Evolutionary conservation across 2,888 invertebrate genomes (phyloP).

Genomic region (Mesorhabditis sp.): DNA sequence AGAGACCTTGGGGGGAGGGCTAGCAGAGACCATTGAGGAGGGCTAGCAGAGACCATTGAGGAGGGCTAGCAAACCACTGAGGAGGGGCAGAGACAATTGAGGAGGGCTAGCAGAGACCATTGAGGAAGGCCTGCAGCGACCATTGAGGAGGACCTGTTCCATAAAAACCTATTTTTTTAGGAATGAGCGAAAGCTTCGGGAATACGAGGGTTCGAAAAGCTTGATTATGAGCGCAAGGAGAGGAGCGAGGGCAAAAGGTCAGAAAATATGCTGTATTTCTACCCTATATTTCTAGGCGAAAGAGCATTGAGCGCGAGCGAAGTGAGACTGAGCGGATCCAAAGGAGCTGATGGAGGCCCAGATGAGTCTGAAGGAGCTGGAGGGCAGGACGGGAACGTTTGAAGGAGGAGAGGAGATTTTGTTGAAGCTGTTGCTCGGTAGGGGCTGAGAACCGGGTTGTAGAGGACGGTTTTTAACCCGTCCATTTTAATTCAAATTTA

Average conservation of each 20-base stretch:
- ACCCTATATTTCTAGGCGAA: conserved; percentile 13
- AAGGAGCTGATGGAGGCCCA: conserved; percentile 31
- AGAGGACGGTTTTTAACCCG: too few relatives aligned
- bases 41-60: too few relatives aligned
- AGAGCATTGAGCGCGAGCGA: conserved; percentile 29
- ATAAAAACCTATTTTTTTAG: too few relatives aligned
- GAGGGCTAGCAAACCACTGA: too few relatives aligned
- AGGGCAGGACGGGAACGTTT: conserved; percentile 27
- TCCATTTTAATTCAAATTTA: neutral
- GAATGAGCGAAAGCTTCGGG: conserved; percentile 37
- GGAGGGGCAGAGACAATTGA: too few relatives aligned
- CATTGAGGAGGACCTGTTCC: too few relatives aligned
- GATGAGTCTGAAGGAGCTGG: conserved; percentile 26
- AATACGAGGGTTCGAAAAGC: conserved; percentile 45
- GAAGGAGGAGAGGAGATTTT: conserved; percentile 16
- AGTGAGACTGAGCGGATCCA: conserved; percentile 23
- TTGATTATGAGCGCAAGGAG: conserved; percentile 40
- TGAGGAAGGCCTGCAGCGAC: too few relatives aligned
- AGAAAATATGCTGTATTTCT: neutral
- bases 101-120: too few relatives aligned
- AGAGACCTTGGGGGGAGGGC: too few relatives aligned
- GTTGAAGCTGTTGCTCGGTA: neutral
- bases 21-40: too few relatives aligned
- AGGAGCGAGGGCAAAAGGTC: conserved; percentile 27
- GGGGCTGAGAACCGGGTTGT: neutral